Base-by-base conservation (phyloP, 1,140 invertebrate genomes). In the Macrocentrus cingulum region DNA sequence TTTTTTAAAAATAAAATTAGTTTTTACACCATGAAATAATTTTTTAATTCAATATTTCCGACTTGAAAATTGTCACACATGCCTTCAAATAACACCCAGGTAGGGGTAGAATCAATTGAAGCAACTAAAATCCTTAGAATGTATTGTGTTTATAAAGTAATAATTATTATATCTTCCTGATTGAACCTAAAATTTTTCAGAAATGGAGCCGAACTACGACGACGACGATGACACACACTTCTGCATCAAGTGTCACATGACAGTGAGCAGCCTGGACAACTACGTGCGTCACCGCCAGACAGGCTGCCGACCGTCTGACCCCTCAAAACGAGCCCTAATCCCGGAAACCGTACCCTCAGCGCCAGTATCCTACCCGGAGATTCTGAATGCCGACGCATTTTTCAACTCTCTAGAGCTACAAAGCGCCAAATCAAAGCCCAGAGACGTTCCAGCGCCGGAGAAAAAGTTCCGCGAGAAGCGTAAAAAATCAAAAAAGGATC, bases 331-430 rank as follows among this genome's bases (percentile, higher is more conserved):
- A 29, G 70, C 64, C 22, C 61, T 60, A 0, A 65, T 63, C 32
- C 65, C 76, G 41, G 66, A 77, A 58, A 55, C 70, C n/a, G n/a
- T n/a, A 2, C 65, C 66, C 2, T 60, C 71, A 18, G 66, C 73
- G 22, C 72, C 67, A 20, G 68, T 83, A 46, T 68, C 69, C 32
- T 71, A 84, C 64, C 80, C 81, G 25, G 79, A 80, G 44, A 75
- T 83, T 39, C 72, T 90, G 3, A 89, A 88, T 29, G 89, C 90
- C 0, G 90, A 91, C 67, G 85, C 91, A 11, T 94, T 94, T 68
- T 95, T 94, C 68, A 91, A 87, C 18, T 91, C 89, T 0, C 74
- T 95, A 19, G 89, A 93, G 69, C 72, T 94, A 11, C 90, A 91
- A 70, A 92, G 91, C 61, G 76, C 83, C 0, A 90, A 84, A 64